These are phyloP conservation scores for Mycetomoellerius zeteki DNA, from an alignment of 1,140 invertebrate genomes.

Conservation along the genomic window DNA sequence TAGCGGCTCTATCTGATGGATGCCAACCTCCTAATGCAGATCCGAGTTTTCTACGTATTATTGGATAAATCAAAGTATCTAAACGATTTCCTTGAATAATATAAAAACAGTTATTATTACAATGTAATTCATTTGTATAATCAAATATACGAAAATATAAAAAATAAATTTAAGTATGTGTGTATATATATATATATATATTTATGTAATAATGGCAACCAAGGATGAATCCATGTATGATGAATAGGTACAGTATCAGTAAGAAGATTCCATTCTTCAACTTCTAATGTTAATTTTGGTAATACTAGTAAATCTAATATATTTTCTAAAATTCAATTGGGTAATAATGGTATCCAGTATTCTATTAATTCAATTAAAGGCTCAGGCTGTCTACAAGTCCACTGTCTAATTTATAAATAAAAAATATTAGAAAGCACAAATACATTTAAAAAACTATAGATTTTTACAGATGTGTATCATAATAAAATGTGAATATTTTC, in stretches of 20 bases:
- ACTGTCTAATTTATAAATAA: constrained; percentile 83
- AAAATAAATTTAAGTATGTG: background rate
- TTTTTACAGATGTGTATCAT: background rate
- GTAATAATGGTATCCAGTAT: constrained; percentile 93
- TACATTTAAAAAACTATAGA: background rate
- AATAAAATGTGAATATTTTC: background rate
- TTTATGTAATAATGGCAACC: constrained; percentile 93
- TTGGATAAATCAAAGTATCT: constrained; percentile 95
- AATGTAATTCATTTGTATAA: background rate
- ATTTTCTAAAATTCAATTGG: constrained; percentile 94
- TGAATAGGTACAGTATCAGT: constrained; percentile 97
- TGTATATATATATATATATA: constrained; percentile 15
- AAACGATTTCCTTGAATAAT: constrained; percentile 87
- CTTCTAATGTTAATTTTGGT: constrained; percentile 92
- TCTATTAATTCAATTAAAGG: constrained; percentile 93
- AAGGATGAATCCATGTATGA: constrained; percentile 99
- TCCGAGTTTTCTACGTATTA: constrained; percentile 96
- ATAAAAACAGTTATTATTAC: constrained; percentile 40
- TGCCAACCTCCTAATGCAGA: constrained; percentile 96
- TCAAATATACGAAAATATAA: constrained; percentile 6
- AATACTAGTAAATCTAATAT: constrained; percentile 94
- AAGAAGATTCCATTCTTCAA: constrained; percentile 97
- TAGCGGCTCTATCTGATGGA: constrained; percentile 96
- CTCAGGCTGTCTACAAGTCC: constrained; percentile 92
- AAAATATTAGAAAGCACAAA: background rate